Base-by-base conservation (phyloP, 2,113 vertebrate genomes). In the Meriones unguiculatus region DNA sequence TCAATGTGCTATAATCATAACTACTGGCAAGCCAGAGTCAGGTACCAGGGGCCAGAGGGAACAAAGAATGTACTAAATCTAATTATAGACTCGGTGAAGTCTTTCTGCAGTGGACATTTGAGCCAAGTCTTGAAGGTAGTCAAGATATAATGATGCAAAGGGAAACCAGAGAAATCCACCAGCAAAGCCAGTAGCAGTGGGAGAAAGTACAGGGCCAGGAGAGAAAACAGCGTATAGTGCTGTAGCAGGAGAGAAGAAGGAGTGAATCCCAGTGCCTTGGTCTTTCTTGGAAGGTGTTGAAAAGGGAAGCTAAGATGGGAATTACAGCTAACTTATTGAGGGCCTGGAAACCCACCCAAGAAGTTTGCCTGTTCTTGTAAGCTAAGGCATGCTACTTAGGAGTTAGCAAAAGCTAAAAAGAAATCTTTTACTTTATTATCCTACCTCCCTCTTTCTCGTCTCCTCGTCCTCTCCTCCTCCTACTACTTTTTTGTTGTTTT, bases 101-200 rank as follows among this genome's bases (percentile, higher is more conserved):
- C 38, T 93, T 90, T 64, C 59, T 64, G 46, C 52, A 69, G 67
- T n/a, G 57, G 54, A 93, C 35, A 85, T 81, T 81, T 90, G 67
- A 89, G 75, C 4, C 81, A 62, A 81, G 65, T 64, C n/a, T 86
- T 94, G 38, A 88, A 95, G 72, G 78, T 88, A 76, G 93, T 17
- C 87, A 64, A 87, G 82, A 91, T n/a, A 87, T 78, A 84, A 2
- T n/a, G 88, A 72, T 52, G 76, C 25, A 76, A 88, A 88, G 41
- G 73, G 46, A 95, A n/a, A 67, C 13, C 28, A 3, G 6, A 87
- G 50, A 84, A 46, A 20, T 15, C 35, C 54, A 75, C n/a, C 50
- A 52, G 46, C 22, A 62, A 90, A 90, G 11, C 50, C 24, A 90
- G 57, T 7, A 87, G 30, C 1, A 94, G 59, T 17, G 46, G 30